These are phyloP conservation scores for Pao palembangensis DNA, from an alignment of 2,113 vertebrate genomes.

Conservation along the genomic window DNA sequence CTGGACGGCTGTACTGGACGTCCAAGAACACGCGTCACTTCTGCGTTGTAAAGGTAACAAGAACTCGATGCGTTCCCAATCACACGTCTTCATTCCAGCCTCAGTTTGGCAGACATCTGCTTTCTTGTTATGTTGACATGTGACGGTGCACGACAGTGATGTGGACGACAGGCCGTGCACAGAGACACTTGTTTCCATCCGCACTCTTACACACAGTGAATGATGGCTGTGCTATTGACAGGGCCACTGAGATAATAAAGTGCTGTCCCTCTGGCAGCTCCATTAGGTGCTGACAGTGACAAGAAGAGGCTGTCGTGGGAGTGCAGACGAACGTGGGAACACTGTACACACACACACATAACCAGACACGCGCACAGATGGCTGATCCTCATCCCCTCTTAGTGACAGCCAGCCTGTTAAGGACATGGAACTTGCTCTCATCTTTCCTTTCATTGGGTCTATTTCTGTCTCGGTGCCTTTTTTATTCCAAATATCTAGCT, in stretches of 20 bases:
- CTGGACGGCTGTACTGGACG: slow-evolving; percentile 34
- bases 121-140: slow-evolving; percentile 64
- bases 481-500: slow-evolving; percentile 47
- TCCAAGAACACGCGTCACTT: slow-evolving; percentile 44
- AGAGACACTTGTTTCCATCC: slow-evolving; percentile 18
- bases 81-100: slow-evolving; percentile 5
- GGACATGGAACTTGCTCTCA: slow-evolving; percentile 63
- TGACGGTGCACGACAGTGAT: slow-evolving; percentile 54
- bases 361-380: slow-evolving; percentile 16
- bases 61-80: slow-evolving; percentile 24
- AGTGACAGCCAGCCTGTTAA: slow-evolving; percentile 68
- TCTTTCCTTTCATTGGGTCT: slow-evolving; percentile 58
- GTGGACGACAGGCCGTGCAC: slow-evolving; percentile 43
- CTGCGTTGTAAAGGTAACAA: slow-evolving; percentile 20
- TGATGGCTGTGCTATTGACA: slow-evolving; percentile 75
- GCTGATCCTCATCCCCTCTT: slow-evolving; percentile 50
- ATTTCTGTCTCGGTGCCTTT: slow-evolving; percentile 65
- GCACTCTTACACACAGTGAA: slow-evolving; percentile 35
- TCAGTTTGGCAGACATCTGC: slow-evolving; percentile 14
- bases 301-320: slow-evolving; percentile 60
- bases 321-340: slow-evolving; percentile 35
- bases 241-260: slow-evolving; percentile 77
- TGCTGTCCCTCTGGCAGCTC: slow-evolving; percentile 71
- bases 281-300: slow-evolving; percentile 76
- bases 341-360: slow-evolving; percentile 16